Evolutionary conservation across 1,140 invertebrate genomes (phyloP), one percentile per base, ranked within the genome.

Genomic region (Drosophila arizonae): DNA sequence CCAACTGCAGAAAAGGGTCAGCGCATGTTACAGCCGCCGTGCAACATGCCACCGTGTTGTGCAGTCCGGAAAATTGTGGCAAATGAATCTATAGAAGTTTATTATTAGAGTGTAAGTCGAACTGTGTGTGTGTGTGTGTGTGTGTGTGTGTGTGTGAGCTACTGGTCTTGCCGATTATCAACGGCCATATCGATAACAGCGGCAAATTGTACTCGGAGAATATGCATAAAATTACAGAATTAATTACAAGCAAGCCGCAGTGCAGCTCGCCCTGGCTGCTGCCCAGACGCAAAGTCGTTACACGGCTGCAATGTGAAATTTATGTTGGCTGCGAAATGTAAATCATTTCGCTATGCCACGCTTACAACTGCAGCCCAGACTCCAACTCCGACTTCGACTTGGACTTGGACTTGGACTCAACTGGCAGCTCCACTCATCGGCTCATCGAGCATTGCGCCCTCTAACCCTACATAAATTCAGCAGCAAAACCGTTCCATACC

Each of bases 381-480:
- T 56, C 48, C 26, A 56, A 10, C 56, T 15, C 4, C 43, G 5
- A 15, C 43, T 15, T 0, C 30, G 46, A 55, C 66, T 55, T 33
- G 11, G 52, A 54, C 78, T 81, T 43, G 11, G 41, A 30, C 28
- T 30, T 30, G 28, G 28, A 30, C 54, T 17, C 10, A 21, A 36
- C 26, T 48, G 26, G 33, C 28, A 72, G 65, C 48, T 61, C 45
- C 72, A 84, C 76, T 82, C 79, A 82, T 70, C 76, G 73, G 73
- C 65, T 72, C 68, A 85, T 76, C 76, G 81, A 85, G 65, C 78
- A 75, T 79, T 90, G 76, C 84, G 88, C 84, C 88, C 88, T 90
- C 88, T 90, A 90, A 90, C 88, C 82, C 76, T 64, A 77, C 87
- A 90, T 90, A 90, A 90, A 90, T 90, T 72, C 81, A 74, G 78